Percentiles rank a stretch among this genome's conserved stretches.
These are phyloP conservation scores for Thalpophila matura DNA, from an alignment of 2,888 invertebrate genomes.

Conservation along the genomic window DNA sequence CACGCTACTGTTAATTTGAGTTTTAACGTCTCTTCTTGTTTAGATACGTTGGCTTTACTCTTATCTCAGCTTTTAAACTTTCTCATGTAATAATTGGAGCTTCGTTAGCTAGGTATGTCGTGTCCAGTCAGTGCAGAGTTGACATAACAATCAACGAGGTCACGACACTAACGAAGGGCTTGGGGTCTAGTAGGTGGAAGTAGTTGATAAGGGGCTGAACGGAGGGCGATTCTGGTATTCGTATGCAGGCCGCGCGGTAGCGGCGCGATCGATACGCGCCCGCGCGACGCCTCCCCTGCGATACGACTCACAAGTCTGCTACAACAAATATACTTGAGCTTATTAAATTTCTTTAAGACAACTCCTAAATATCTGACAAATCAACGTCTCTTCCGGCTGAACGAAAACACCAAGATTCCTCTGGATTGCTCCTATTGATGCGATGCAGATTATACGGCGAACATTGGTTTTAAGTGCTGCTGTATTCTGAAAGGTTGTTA, in stretches of 20 bases:
- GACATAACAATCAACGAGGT: constrained; percentile 80
- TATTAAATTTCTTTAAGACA: constrained; percentile 73
- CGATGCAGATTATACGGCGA: constrained; percentile 6
- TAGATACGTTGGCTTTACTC: background rate
- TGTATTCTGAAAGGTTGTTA: constrained; percentile 59
- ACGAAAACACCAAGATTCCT: constrained; percentile 3
- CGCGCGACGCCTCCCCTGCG: constrained; percentile 85
- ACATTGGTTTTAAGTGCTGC: background rate
- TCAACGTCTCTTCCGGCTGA: background rate
- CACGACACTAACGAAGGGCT: constrained; percentile 81
- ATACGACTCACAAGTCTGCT: constrained; percentile 78
- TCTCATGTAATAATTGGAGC: constrained; percentile 48
- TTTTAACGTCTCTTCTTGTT: constrained; percentile 38
- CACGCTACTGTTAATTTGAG: constrained; percentile 59
- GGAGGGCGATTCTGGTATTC: constrained; percentile 87
- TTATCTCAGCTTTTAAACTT: constrained; percentile 47
- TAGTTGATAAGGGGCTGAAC: constrained; percentile 85
- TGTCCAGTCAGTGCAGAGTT: constrained; percentile 61
- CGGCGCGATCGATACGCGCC: constrained; percentile 89
- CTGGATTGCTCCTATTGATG: background rate
- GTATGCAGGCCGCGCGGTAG: constrained; percentile 88
- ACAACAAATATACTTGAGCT: constrained; percentile 80
- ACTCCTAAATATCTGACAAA: constrained; percentile 16
- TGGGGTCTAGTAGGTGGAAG: constrained; percentile 81
- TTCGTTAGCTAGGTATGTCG: constrained; percentile 32